Base-by-base conservation (phyloP, 2,888 invertebrate species). In the Aphrophora alni region DNA sequence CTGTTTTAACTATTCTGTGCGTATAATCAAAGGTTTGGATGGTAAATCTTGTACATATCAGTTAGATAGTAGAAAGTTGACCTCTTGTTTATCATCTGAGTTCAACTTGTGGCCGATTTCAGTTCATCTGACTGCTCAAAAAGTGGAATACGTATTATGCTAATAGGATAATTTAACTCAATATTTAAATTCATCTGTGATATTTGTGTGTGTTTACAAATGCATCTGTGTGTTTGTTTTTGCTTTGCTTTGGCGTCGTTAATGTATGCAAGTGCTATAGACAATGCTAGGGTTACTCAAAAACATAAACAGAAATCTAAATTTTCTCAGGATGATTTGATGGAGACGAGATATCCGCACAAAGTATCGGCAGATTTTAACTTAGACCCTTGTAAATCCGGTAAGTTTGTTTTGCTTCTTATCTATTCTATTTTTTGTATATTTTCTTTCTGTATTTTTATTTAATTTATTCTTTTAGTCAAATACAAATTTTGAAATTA, bases 361-460 rank as follows among this genome's bases (percentile, higher is more conserved):
- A 93, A 92, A 87, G 91, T 93, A 82, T 95, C 94, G 71, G 90
- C 91, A 83, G 96, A 96, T 87, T 88, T 94, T 84, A 94, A 96
- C 87, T 89, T 95, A 90, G 96, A 96, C 89, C 94, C 96, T 80
- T 96, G 96, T 89, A 96, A 96, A 91, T 94, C 95, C 87, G 94
- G 96, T 96, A 89, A 92, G 93, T 89, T 83, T 7, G n/a, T n/a
- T n/a, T n/a, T n/a, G n/a, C n/a, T n/a, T n/a, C n/a, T n/a, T n/a
- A n/a, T n/a, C n/a, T n/a, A n/a, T n/a, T n/a, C n/a, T n/a, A n/a
- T n/a, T n/a, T n/a, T n/a, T n/a, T n/a, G n/a, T n/a, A n/a, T n/a
- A n/a, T n/a, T n/a, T n/a, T n/a, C n/a, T n/a, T n/a, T n/a, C n/a
- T n/a, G n/a, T n/a, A n/a, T n/a, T n/a, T 33, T 33, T 33, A 8